Evolutionary conservation across 2,888 invertebrate species (phyloP).

Genomic region (Eueremaeus valkanovi): DNA sequence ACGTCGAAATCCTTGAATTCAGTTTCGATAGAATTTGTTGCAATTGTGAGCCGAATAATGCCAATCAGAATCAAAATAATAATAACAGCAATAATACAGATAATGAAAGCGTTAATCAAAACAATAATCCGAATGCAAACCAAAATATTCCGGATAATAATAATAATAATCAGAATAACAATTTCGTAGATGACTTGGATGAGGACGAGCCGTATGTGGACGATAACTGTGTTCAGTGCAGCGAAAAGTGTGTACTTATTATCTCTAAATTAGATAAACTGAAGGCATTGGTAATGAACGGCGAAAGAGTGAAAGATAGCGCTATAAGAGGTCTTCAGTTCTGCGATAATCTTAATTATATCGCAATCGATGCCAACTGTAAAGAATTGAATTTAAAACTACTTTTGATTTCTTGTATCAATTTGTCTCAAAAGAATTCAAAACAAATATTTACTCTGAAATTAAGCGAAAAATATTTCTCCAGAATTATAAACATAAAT

Average conservation of each 20-base stretch:
- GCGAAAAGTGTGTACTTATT: conserved; percentile 11
- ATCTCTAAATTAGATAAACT: neutral
- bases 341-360: neutral
- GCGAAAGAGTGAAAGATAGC: conserved; percentile 10
- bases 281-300: neutral
- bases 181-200: neutral
- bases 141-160: neutral
- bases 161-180: neutral
- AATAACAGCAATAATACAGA: neutral
- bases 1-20: neutral
- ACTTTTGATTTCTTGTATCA: neutral
- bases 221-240: neutral
- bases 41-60: neutral
- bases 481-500: neutral
- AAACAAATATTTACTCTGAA: neutral
- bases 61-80: neutral
- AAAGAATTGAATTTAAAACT: conserved; percentile 2
- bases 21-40: conserved; percentile 22
- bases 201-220: conserved; percentile 7
- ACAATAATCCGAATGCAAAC: neutral
- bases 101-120: neutral
- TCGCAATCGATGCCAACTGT: neutral
- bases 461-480: neutral
- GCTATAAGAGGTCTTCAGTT: neutral
- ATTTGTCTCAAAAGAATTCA: neutral